Base-by-base conservation (phyloP, 2,797 vertebrate genomes). In the Urocyon cinereoargenteus region DNA sequence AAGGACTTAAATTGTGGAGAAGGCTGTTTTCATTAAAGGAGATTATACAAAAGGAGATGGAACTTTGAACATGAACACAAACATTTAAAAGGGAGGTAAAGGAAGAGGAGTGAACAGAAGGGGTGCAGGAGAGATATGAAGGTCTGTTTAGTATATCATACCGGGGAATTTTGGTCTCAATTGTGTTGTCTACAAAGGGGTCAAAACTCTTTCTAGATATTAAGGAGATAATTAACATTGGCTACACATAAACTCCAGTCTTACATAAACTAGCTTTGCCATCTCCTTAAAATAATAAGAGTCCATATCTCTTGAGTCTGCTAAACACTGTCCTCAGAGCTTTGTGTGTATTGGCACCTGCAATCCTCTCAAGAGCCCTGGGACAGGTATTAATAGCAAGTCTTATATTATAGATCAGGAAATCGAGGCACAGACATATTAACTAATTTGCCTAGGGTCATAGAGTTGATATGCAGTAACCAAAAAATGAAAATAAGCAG, bases 401-500 rank as follows among this genome's bases (percentile, higher is more conserved):
- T 12, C n/a, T 55, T 49, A 89, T 68, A 94, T 92, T 94, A 66
- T n/a, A 94, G 40, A 90, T 86, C 57, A 96, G 66, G 73, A 86
- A 94, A 70, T 24, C 3, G 4, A 90, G 68, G 57, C 49, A 66
- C 3, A 81, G 24, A 95, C 8, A 36, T 40, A 24, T 15, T 75
- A 84, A 96, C 85, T 28, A 34, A 61, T 26, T 90, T 84, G 82
- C 53, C 59, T 36, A 61, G 90, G 75, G 68, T 77, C 75, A 73
- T 9, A 70, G 66, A 96, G 36, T 34, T 72, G 87, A 12, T 59
- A 72, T 10, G 16, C 26, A 70, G 62, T 66, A 87, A 86, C 26
- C 14, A 26, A 79, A 92, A 70, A 22, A 79, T 6, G 6, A 78
- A 94, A 93, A 68, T 61, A 81, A 75, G 19, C 2, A 91, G 61